These are phyloP conservation scores for Numenius phaeopus DNA, from an alignment of 2,797 vertebrate genomes.

Conservation along the genomic window DNA sequence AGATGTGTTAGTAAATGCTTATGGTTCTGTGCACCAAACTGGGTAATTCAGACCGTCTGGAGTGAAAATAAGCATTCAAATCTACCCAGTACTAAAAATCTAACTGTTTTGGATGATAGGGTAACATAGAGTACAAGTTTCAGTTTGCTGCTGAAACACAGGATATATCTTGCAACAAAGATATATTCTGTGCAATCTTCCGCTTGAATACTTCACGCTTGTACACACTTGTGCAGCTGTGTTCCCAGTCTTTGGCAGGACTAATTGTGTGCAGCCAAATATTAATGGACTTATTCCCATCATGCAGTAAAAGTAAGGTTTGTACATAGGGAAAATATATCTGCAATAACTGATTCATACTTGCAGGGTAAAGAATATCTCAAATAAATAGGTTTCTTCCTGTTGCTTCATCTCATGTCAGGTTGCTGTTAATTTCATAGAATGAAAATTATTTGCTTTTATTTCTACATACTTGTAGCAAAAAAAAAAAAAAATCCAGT, in stretches of 20 bases:
- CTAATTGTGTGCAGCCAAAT: neutral
- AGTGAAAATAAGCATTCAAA: neutral
- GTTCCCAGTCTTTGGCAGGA: neutral
- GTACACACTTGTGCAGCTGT: neutral
- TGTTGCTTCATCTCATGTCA: neutral
- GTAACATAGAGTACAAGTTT: neutral
- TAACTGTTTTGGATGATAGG: neutral
- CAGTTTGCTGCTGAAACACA: neutral
- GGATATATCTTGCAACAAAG: neutral
- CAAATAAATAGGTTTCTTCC: neutral
- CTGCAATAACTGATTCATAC: neutral
- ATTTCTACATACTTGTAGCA: neutral
- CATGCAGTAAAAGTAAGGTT: neutral
- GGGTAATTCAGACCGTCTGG: neutral
- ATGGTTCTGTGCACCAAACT: neutral
- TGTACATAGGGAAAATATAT: neutral
- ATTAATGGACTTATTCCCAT: neutral
- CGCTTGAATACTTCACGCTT: neutral
- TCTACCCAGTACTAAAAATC: neutral
- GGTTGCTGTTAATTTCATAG: neutral
- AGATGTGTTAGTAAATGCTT: neutral
- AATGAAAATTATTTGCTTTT: neutral
- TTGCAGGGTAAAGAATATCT: neutral
- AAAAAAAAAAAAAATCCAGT: neutral
- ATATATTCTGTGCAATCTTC: neutral